Evolutionary conservation across 2,888 invertebrate species (phyloP).

Genomic region (Pterostichus niger): DNA sequence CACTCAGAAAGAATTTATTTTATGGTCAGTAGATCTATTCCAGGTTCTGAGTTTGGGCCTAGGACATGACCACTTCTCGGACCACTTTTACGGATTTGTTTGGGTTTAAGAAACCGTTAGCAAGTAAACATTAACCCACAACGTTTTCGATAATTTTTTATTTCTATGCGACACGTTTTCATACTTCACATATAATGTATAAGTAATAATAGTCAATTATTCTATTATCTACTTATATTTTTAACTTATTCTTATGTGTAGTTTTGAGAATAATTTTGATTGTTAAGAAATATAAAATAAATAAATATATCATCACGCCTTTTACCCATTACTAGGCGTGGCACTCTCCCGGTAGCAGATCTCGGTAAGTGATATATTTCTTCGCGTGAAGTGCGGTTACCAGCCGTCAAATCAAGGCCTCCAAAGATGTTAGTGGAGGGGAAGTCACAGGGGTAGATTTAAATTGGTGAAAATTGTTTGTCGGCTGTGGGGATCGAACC

Average conservation of each 20-base stretch:
- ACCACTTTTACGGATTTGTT: background rate
- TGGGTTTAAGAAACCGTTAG: slow-evolving; percentile 1
- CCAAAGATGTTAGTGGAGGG: no score
- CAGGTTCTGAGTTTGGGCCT: background rate
- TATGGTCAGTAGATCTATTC: background rate
- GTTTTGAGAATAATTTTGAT: background rate
- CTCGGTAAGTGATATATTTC: no score
- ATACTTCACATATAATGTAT: background rate
- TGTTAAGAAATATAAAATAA: no score
- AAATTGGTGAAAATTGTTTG: no score
- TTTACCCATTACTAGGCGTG: no score
- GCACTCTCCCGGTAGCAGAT: no score
- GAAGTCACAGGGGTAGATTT: no score
- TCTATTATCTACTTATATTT: no score
- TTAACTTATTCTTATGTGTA: background rate
- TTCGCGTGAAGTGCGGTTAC: no score
- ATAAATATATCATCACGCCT: no score
- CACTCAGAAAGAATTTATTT: background rate
- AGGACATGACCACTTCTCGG: background rate
- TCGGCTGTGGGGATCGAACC: no score
- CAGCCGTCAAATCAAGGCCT: no score
- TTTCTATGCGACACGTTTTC: background rate
- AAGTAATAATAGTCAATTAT: background rate
- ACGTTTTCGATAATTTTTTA: slow-evolving; percentile 1
- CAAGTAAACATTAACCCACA: background rate